A percentile compares a stretch with the other conserved stretches of the same genome.
Conservation (phyloP, 2,797 vertebrate genomes). For the Mallotus villosus region DNA sequence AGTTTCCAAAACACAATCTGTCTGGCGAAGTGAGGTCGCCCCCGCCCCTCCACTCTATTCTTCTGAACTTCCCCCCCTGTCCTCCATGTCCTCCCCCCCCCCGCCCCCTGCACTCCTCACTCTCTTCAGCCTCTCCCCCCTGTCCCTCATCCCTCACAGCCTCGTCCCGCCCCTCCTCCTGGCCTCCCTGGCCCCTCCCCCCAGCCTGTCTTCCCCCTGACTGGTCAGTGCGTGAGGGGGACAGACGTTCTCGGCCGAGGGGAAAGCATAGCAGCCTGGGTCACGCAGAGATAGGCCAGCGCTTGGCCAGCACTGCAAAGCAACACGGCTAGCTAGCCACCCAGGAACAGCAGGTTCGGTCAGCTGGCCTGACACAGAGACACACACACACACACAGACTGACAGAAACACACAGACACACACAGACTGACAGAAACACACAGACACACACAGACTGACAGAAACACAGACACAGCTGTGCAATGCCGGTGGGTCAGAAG, state of each 20-base stretch:
- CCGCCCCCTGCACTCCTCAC: neutral
- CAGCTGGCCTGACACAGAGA: neutral
- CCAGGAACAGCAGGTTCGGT: neutral
- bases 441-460: conserved; percentile 2
- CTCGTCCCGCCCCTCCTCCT: too few species aligned
- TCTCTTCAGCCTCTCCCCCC: too few species aligned
- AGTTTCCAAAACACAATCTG: conserved; percentile 1
- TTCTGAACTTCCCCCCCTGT: neutral
- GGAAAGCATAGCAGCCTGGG: neutral
- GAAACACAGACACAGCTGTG: conserved; percentile 3
- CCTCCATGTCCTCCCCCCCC: neutral
- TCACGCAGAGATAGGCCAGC: neutral
- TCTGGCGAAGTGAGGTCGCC: neutral
- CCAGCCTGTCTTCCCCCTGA: conserved; percentile 1
- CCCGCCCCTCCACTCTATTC: neutral
- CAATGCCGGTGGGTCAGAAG: conserved; percentile 43
- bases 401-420: conserved; percentile 3
- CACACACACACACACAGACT: neutral
- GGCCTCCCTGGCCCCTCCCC: conserved; percentile 13
- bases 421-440: neutral
- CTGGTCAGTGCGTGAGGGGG: neutral
- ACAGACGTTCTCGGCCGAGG: neutral
- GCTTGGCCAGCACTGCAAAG: neutral
- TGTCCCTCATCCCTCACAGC: too few species aligned
- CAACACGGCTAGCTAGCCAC: neutral